Evolutionary conservation across 1,140 invertebrate species (phyloP), one percentile per base, ranked within the genome.

Genomic region (Papilio xuthus): DNA sequence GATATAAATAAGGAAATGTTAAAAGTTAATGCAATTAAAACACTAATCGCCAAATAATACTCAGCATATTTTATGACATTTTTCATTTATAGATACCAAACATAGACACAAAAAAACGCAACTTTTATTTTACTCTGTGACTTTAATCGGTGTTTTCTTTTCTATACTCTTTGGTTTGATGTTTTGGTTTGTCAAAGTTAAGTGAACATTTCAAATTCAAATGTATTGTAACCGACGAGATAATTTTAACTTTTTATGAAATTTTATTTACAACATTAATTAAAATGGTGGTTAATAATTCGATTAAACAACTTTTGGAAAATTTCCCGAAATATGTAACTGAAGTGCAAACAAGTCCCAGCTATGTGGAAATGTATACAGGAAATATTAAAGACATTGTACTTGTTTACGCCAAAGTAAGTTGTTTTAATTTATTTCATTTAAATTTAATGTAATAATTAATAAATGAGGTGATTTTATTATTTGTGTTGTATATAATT

Each of bases 351-450:
- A 78, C 82, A 80, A 82, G 87, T 70, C 91, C 92, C 10, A 93
- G 87, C 81, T 94, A 93, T 81, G 87, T 94, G 3, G 83, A 91
- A 86, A 90, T 92, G 84, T 93, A 90, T 79, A 89, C 89, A 18
- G 92, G 90, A 86, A 82, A 81, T 75, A 83, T 80, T 23, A 82
- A 81, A 47, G 90, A 92, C 77, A 82, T 93, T 69, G 82, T 92
- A 28, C 63, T 94, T n/a, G 91, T 90, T 47, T 91, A 88, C 78
- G 80, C 82, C 8, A 93, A 91, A 85, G 93, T 93, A 76, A 78
- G 60, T 79, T 12, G 44, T 69, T 69, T 44, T 20, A 76, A 37
- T 37, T 37, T 37, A 7, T 37, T 37, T 70, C 81, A 28, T 69
- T 73, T 41, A 72, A 12, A 12, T 53, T 63, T 78, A 41, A 8